A percentile compares a stretch with the other conserved stretches of the same genome.
These are phyloP conservation scores for Synergus laeviventris DNA, from an alignment of 2,888 invertebrate genomes.

Conservation along the genomic window DNA sequence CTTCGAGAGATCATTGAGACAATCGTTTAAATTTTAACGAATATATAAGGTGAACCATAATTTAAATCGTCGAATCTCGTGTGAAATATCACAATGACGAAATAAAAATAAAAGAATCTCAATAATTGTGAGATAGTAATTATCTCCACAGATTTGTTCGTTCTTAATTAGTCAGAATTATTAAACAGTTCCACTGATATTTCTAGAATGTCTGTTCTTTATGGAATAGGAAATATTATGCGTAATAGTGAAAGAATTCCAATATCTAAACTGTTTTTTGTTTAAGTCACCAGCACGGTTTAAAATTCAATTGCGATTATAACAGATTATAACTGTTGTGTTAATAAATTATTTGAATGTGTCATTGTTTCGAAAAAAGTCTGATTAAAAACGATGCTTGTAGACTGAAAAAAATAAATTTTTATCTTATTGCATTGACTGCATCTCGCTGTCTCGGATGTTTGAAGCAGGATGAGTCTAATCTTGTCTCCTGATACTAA, in stretches of 20 bases:
- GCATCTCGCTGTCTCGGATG: slow-evolving; percentile 28
- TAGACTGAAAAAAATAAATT: slow-evolving; percentile 26
- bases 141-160: not conserved
- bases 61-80: not conserved
- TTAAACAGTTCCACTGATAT: not conserved
- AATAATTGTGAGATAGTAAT: not conserved
- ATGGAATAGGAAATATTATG: not conserved
- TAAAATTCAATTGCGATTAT: not conserved
- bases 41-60: too few relatives aligned
- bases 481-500: slow-evolving; percentile 31
- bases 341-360: not conserved
- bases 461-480: slow-evolving; percentile 29
- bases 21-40: not conserved
- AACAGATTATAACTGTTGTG: not conserved
- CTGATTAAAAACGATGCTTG: not conserved
- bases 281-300: not conserved
- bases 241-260: not conserved
- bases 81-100: not conserved
- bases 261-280: not conserved
- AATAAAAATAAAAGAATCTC: not conserved
- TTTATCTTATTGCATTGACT: slow-evolving; percentile 39
- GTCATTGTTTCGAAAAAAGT: not conserved
- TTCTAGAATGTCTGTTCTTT: not conserved
- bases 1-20: not conserved
- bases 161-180: not conserved